These are phyloP conservation scores for Pocillopora grandis DNA, from an alignment of 92 coral and sea anemone species.

Conservation along the genomic window DNA sequence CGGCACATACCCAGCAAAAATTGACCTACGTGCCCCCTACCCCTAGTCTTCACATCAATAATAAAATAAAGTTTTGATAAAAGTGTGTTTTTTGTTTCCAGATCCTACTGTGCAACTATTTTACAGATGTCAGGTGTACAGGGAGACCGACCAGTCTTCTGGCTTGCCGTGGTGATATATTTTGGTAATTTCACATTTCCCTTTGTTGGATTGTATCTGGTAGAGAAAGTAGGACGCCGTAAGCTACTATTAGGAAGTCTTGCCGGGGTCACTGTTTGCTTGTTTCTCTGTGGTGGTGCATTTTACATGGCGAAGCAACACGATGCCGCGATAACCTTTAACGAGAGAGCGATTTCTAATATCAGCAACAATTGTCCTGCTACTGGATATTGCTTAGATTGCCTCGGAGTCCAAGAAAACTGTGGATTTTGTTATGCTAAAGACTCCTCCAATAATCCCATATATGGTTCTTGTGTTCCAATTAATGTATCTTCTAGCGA, in stretches of 20 bases:
- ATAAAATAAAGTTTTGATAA: too few relatives aligned
- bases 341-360: conserved; percentile 21
- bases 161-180: conserved; percentile 91
- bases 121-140: conserved; percentile 92
- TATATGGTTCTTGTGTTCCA: conserved; percentile 80
- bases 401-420: conserved; percentile 19
- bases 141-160: conserved; percentile 74
- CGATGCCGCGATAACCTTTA: conserved; percentile 56
- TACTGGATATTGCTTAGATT: conserved; percentile 46
- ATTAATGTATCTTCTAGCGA: conserved; percentile 37
- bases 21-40: too few relatives aligned
- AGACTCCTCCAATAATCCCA: conserved; percentile 40
- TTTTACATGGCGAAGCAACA: conserved; percentile 64
- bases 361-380: conserved; percentile 34
- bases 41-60: too few relatives aligned
- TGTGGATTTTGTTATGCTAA: conserved; percentile 86
- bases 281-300: conserved; percentile 79
- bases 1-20: too few relatives aligned
- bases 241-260: conserved; percentile 83
- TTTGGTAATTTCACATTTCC: conserved; percentile 84
- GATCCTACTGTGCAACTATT: conserved; percentile 97
- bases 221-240: conserved; percentile 89
- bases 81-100: not conserved
- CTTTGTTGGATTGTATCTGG: conserved; percentile 75
- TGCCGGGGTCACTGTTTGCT: conserved; percentile 77